A percentile compares a stretch with the other conserved stretches of the same genome.
Evolutionary conservation across 2,113 vertebrate species (phyloP).

Genomic region (Dolichotis patagonum): DNA sequence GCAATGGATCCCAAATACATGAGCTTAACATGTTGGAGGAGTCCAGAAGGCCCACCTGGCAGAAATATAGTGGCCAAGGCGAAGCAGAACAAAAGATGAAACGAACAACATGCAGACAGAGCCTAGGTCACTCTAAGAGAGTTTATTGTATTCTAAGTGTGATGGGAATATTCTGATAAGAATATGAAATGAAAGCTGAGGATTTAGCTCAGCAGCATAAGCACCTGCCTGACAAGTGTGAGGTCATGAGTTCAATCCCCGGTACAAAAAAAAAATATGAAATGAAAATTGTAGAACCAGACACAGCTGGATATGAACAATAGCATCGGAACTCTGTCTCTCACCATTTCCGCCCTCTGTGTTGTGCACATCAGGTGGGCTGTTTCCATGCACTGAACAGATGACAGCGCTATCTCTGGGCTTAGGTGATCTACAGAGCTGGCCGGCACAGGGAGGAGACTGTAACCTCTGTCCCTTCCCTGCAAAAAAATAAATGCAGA

Average conservation of each 20-base stretch:
- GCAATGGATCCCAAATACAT: not conserved
- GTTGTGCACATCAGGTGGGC: not conserved
- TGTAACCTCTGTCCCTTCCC: not conserved
- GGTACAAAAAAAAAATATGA: too few species aligned
- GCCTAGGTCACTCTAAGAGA: not conserved
- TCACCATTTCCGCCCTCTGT: not conserved
- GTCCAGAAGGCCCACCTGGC: not conserved
- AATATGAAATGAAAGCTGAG: conserved; percentile 10
- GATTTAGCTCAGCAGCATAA: too few species aligned
- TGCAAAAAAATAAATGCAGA: not conserved
- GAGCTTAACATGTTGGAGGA: not conserved
- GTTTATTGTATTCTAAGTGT: not conserved
- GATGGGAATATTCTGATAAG: not conserved
- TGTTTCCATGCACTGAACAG: not conserved
- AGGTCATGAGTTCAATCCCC: too few species aligned
- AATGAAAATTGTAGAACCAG: not conserved
- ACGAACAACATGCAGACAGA: not conserved
- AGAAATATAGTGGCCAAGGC: not conserved
- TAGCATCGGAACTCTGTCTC: not conserved
- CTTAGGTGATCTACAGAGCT: not conserved
- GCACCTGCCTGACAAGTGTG: too few species aligned
- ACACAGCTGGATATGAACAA: not conserved
- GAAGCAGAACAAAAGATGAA: not conserved
- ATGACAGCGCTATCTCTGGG: not conserved
- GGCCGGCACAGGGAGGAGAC: not conserved